phyloP scores from a whole-genome alignment of 2,113 vertebrate genomes.

The Silurus glanis region DNA sequence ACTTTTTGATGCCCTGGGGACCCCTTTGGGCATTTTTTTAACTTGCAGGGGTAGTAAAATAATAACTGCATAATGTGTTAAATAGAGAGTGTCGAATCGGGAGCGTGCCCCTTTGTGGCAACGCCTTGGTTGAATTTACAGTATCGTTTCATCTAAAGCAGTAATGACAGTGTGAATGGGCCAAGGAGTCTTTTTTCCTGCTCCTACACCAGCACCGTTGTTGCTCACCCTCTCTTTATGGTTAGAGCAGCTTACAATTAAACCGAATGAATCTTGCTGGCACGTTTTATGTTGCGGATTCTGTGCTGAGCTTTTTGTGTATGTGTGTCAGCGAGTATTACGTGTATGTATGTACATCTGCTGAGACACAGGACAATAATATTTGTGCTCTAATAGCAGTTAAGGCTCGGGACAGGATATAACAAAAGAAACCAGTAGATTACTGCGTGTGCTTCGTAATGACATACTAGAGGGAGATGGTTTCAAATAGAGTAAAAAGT shows the following conservation, averaged over 20 bases:
- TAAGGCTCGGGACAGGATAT: neutral
- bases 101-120: neutral
- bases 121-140: neutral
- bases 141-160: neutral
- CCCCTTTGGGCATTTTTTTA: too few species aligned
- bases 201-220: neutral
- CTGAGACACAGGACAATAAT: conserved; percentile 14
- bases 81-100: neutral
- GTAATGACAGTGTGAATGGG: conserved; percentile 14
- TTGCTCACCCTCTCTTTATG: conserved; percentile 6
- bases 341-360: neutral
- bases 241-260: neutral
- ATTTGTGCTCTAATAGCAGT: conserved; percentile 4
- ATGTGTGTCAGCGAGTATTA: too few species aligned
- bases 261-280: neutral
- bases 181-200: neutral
- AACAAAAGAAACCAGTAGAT: neutral
- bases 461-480: neutral
- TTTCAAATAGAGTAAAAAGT: neutral
- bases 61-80: neutral
- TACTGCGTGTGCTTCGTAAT: neutral
- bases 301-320: neutral
- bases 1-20: too few species aligned
- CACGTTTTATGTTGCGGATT: neutral
- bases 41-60: neutral